A percentile compares a stretch with the other conserved stretches of the same genome.
Evolutionary conservation across 2,113 vertebrate species (phyloP).

Genomic region (Boulengeromyrus knoepffleri): DNA sequence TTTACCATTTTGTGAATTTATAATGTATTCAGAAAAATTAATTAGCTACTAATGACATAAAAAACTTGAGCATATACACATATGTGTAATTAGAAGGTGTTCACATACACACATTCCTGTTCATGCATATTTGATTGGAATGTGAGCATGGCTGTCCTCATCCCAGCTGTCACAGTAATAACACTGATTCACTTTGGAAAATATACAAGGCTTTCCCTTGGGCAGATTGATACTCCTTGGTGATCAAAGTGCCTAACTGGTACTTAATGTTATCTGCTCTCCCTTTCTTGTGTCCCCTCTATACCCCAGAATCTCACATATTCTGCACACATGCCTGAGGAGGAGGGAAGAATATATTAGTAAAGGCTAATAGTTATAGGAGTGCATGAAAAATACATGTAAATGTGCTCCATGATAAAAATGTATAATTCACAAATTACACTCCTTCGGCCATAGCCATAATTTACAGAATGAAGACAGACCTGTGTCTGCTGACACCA

Average conservation of each 20-base stretch:
- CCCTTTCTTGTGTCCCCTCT: neutral
- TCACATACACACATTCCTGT: neutral
- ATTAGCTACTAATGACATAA: neutral
- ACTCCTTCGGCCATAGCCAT: neutral
- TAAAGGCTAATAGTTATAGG: neutral
- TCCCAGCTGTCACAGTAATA: slow-evolving; percentile 29
- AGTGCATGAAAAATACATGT: neutral
- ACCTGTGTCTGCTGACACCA: neutral
- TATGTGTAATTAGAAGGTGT: neutral
- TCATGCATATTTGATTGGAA: neutral
- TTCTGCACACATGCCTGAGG: neutral
- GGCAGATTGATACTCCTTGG: slow-evolving; percentile 28
- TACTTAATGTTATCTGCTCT: slow-evolving; percentile 32
- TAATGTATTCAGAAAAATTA: neutral
- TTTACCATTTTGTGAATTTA: neutral
- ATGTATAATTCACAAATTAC: neutral
- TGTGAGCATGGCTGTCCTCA: neutral
- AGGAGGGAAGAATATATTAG: neutral
- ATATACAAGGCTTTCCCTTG: slow-evolving; percentile 34
- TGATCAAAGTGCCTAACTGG: slow-evolving; percentile 44
- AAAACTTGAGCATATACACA: neutral
- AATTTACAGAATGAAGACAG: neutral
- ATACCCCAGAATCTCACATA: neutral
- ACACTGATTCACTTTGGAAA: slow-evolving; percentile 31
- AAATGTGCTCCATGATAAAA: neutral